Evolutionary conservation across 2,888 invertebrate species (phyloP), one percentile per base, ranked within the genome.

Genomic region (Xanthostigma xanthostigma): DNA sequence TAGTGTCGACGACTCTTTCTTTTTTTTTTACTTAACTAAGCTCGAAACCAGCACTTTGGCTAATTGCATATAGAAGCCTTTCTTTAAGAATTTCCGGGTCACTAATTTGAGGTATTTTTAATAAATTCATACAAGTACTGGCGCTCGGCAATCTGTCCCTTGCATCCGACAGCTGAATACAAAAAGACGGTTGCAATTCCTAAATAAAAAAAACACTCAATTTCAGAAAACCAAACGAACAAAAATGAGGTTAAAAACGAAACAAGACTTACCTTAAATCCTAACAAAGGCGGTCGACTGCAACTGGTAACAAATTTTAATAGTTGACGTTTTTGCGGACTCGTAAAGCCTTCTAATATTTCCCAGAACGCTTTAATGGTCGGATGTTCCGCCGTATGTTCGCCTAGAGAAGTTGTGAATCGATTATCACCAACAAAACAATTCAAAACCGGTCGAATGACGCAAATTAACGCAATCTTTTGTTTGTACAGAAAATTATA

Each of bases 221-320:
- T 35, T 12, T 41, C 8, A 39, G n/a, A 27, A 9, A n/a, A 47
- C 34, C 5, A 36, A 50, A 17, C n/a, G 36, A 40, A 46, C 13
- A 14, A 34, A 35, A 34, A 14, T 37, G 17, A 34, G 17, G 43
- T 13, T 39, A 36, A 17, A 46, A 27, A 41, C 1, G 45, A 48
- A 41, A 49, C 8, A 51, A 39, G n/a, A 50, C 58, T 59, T 64
- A 92, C 94, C 79, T 92, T 94, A 63, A 98, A 98, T 2, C 98
- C 98, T 39, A 98, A 71, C 33, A 99, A 72, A 0, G 98, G 98
- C 4, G 97, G 94, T 50, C 96, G 71, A 0, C 97, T 97, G 63
- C 97, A 97, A 63, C 95, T 94, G 2, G 98, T 99, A 40, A 97
- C 96, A 70, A 99, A 99, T 69, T 95, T 95, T 9, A 98, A 73